phyloP scores from a whole-genome alignment of 2,797 vertebrate genomes.

The Pangasius sanitwongsei region DNA sequence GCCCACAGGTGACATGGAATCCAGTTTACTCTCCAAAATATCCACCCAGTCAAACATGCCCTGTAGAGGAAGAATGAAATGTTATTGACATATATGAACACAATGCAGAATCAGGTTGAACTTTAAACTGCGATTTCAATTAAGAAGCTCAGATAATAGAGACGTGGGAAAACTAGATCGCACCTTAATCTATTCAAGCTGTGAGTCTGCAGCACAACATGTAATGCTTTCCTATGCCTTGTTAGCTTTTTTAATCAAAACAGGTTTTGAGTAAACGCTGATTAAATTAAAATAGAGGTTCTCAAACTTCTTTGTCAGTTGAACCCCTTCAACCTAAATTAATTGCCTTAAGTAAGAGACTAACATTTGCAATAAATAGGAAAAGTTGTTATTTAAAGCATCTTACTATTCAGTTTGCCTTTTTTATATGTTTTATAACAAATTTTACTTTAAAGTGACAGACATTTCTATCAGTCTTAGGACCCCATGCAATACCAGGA shows the following conservation, averaged over 20 bases:
- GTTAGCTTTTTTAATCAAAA: neutral
- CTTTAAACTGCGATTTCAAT: conserved; percentile 24
- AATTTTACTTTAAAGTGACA: neutral
- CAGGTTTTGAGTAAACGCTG: neutral
- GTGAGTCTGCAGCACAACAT: neutral
- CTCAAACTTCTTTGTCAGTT: neutral
- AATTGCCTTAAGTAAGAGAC: neutral
- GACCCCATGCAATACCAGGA: neutral
- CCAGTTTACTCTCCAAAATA: conserved; percentile 91
- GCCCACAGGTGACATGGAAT: conserved; percentile 93
- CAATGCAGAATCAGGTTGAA: conserved; percentile 63
- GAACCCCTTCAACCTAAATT: neutral
- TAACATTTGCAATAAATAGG: neutral
- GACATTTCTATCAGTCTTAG: neutral
- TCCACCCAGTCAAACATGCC: conserved; percentile 98
- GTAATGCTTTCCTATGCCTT: neutral
- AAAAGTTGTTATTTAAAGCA: neutral
- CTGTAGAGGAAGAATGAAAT: conserved; percentile 69
- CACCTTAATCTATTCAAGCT: neutral
- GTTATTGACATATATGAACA: conserved; percentile 62
- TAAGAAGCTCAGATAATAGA: conserved; percentile 1
- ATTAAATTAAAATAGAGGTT: neutral
- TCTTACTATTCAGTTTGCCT: neutral
- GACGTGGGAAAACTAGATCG: conserved; percentile 26
- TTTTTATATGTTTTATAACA: neutral